phyloP scores from a whole-genome alignment of 2,797 vertebrate genomes.

The Ibycter americanus region DNA sequence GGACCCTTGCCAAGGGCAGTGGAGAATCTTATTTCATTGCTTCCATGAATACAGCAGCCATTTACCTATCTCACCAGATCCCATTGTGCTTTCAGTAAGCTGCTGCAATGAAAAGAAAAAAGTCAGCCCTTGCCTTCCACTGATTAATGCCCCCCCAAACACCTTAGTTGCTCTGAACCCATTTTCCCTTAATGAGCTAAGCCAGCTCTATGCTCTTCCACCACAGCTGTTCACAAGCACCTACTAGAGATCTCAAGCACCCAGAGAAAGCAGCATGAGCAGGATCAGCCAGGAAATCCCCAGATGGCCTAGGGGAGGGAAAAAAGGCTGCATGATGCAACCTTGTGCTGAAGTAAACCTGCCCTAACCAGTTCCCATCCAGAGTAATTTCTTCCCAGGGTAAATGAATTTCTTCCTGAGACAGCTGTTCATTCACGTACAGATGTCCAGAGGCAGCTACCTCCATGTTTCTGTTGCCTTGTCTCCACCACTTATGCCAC shows the following conservation, averaged over 20 bases:
- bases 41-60: not conserved
- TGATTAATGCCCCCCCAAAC: not conserved
- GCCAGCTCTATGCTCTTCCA: not conserved
- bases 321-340: conserved; percentile 50
- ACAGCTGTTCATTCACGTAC: not conserved
- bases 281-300: conserved; percentile 46
- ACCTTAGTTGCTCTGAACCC: not conserved
- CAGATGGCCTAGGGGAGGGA: conserved; percentile 33
- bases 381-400: conserved; percentile 8
- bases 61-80: not conserved
- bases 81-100: not conserved
- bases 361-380: conserved; percentile 35
- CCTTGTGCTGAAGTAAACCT: conserved; percentile 21
- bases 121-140: not conserved
- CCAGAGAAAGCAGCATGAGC: conserved; percentile 1
- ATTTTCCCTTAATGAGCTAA: not conserved
- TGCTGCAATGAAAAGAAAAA: not conserved
- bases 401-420: conserved; percentile 30
- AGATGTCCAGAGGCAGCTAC: conserved; percentile 24
- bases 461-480: not conserved
- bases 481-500: not conserved
- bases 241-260: not conserved
- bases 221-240: conserved; percentile 23
- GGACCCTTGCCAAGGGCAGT: not conserved
- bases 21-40: not conserved